Percentiles rank a stretch among this genome's conserved stretches.
Evolutionary conservation across 2,113 vertebrate genomes (phyloP).

Genomic region (Lamprotornis superbus): DNA sequence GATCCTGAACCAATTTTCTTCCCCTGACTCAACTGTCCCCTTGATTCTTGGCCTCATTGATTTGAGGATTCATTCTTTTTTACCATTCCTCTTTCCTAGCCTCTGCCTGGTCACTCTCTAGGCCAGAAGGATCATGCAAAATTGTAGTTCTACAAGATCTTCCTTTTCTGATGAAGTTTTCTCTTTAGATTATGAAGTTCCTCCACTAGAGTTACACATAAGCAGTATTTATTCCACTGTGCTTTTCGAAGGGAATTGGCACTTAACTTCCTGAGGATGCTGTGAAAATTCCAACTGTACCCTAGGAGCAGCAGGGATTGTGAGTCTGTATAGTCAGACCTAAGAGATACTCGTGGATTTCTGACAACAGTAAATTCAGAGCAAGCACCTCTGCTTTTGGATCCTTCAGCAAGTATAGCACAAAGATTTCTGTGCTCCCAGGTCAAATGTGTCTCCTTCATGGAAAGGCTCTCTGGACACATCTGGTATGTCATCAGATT

Average conservation of each 20-base stretch:
- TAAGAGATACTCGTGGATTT: not conserved
- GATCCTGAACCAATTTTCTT: not conserved
- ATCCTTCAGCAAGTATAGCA: not conserved
- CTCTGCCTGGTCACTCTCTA: not conserved
- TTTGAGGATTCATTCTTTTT: not conserved
- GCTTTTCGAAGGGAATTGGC: not conserved
- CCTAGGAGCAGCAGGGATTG: not conserved
- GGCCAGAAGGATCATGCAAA: not conserved
- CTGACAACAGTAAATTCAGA: not conserved
- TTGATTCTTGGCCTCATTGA: not conserved
- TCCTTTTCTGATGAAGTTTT: not conserved
- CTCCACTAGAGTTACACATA: not conserved
- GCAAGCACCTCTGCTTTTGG: not conserved
- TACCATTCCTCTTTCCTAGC: not conserved
- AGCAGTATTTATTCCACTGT: not conserved
- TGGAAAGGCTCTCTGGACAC: slow-evolving; percentile 34
- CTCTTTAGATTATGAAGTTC: not conserved
- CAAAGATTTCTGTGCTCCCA: slow-evolving; percentile 3
- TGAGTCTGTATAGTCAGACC: not conserved
- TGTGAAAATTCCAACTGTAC: not conserved
- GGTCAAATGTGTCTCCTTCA: slow-evolving; percentile 24
- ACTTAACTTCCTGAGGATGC: not conserved
- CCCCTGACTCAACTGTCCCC: not conserved
- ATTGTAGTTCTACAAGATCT: not conserved
- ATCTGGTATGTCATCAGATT: slow-evolving; percentile 38